Base-by-base conservation (phyloP, 2,113 vertebrate genomes). In the Microcebus jonahi region DNA sequence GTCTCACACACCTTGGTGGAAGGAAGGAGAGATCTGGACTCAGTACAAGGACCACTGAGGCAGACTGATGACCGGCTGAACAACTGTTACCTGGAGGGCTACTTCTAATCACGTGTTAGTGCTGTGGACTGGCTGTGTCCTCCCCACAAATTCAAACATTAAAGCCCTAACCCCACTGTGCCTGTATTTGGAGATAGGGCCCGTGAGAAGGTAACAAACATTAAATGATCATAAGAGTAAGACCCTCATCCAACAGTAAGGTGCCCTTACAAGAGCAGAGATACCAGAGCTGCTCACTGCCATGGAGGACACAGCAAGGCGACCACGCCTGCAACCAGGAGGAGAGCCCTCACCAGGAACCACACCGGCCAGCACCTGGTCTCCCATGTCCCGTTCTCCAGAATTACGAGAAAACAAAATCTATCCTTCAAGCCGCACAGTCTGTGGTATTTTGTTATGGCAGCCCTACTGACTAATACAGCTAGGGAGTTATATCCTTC, bases 181-280 rank as follows among this genome's bases (percentile, higher is more conserved):
- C 79, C 36, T 65, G 2, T 17, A 15, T 73, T 55, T 80, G 31
- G n/a, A 94, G 50, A 61, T 0, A 55, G 2, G 21, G 79, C 27
- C 79, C 85, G 42, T 13, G 42, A 90, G 39, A 61, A 71, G 57
- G 42, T 29, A 34, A 34, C 12, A 34, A 86, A 93, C 57, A n/a
- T 55, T 71, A 71, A 3, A n/a, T 7, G 39, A 89, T 53, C 13
- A 1, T 50, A 48, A 71, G 53, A 68, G 23, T 21, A 25, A 36
- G 17, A 2, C 4, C 39, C 20, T 71, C 12, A 14, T 13, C 7
- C 3, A 23, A 18, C 0, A 50, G 45, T 25, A 14, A 20, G 8
- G 18, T 21, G 6, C 4, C 63, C 55, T 45, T 71, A 11, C 6
- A 39, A 57, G 6, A 84, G 48, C 71, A 94, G 48, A 83, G 34